A percentile compares a stretch with the other conserved stretches of the same genome.
Evolutionary conservation across 2,113 vertebrate species (phyloP).

Genomic region (Leucosticte australis): DNA sequence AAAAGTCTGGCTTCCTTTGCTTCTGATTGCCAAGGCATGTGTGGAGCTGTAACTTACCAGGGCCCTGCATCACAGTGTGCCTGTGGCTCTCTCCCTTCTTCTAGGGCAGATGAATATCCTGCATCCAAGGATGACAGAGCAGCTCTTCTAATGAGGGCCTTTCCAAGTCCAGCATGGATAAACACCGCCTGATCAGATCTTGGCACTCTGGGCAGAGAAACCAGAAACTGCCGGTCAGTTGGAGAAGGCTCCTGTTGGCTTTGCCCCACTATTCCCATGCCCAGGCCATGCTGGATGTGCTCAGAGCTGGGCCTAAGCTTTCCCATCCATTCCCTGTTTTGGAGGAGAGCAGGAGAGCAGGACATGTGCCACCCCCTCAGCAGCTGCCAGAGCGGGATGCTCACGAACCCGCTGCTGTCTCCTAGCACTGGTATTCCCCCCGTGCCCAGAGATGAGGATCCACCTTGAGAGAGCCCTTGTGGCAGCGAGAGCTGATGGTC

Average conservation of each 20-base stretch:
- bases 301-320: background rate
- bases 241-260: background rate
- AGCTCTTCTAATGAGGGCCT: background rate
- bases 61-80: background rate
- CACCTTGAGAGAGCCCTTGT: background rate
- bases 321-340: accelerated
- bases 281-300: background rate
- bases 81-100: background rate
- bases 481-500: background rate
- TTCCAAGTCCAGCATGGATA: background rate
- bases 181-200: background rate
- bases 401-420: background rate
- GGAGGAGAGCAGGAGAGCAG: background rate
- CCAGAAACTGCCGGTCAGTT: accelerated
- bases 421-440: background rate
- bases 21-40: background rate
- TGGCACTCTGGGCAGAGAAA: background rate
- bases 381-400: background rate
- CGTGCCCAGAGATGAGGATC: background rate
- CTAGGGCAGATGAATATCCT: background rate
- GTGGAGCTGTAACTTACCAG: background rate
- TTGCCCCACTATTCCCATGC: background rate
- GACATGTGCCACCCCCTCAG: background rate
- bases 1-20: background rate
- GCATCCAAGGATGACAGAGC: background rate